phyloP scores from a whole-genome alignment of 2,113 vertebrate genomes.

The Xyrauchen texanus region DNA sequence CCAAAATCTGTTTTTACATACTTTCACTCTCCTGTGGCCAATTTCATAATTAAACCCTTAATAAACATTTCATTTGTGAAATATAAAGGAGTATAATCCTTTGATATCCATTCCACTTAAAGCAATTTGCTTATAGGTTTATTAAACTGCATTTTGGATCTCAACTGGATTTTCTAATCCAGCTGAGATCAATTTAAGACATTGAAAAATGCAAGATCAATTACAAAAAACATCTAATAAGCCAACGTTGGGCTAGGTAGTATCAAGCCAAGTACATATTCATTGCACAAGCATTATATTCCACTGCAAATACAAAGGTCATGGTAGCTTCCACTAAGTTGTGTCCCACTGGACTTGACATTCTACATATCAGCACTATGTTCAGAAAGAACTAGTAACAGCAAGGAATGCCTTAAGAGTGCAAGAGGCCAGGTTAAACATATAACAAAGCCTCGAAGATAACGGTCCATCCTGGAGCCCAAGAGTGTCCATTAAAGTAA shows the following conservation, averaged over 20 bases:
- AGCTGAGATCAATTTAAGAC: not conserved
- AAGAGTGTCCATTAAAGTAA: slow-evolving; percentile 49
- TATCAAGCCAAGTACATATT: not conserved
- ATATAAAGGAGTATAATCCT: not conserved
- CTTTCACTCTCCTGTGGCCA: not conserved
- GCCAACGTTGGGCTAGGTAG: not conserved
- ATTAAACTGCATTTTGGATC: not conserved
- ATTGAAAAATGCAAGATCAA: not conserved
- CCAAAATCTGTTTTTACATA: not conserved
- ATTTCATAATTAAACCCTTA: too few relatives aligned
- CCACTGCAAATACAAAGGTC: not conserved
- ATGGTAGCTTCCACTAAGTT: not conserved
- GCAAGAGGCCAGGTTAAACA: not conserved
- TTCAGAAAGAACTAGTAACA: too few relatives aligned
- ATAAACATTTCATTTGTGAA: too few relatives aligned
- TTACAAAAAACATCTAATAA: not conserved
- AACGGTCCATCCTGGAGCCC: slow-evolving; percentile 29
- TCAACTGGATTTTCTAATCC: too few relatives aligned
- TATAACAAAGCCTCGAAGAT: slow-evolving; percentile 1
- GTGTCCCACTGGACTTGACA: not conserved
- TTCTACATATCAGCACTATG: too few relatives aligned
- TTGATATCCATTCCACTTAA: not conserved
- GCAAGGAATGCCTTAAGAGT: slow-evolving; percentile 1
- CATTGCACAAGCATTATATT: not conserved
- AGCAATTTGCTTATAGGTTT: not conserved